Evolutionary conservation across 2,888 invertebrate genomes (phyloP), one percentile per base, ranked within the genome.

Genomic region (Hydrotaea cyrtoneurina): DNA sequence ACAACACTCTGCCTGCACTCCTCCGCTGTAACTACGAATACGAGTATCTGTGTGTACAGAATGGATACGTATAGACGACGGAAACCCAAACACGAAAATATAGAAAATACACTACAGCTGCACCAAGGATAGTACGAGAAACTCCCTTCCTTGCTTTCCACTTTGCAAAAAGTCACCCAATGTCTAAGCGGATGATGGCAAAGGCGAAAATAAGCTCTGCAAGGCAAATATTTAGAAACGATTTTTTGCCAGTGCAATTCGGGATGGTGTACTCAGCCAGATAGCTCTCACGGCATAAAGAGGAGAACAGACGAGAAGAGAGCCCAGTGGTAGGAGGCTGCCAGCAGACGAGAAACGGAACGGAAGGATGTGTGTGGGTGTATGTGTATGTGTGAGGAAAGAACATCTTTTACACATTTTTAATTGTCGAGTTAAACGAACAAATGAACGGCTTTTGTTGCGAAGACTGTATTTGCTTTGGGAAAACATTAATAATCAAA

Each of bases 401-500:
- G 69, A 69, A 69, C 69, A 69, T 69, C 73, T 80, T 82, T 82
- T 82, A 80, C 85, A 85, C 82, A 80, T 74, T 85, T 85, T 85
- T 85, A 85, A 85, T 85, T 85, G 85, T 85, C 76, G 79, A 85
- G 85, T 82, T 85, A 85, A 85, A 80, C 82, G 85, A 73, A 74
- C 69, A 69, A 69, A 69, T 43, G 69, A 69, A 69, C 69, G 69
- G 46, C 69, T 69, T 69, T 69, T 46, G 69, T 69, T 69, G 46
- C 46, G 46, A 69, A 19, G 66, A 85, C 82, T 82, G 59, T 85
- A 82, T 85, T 85, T 85, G 85, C 85, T 85, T 76, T 82, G 69
- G 82, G 85, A 85, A 85, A 85, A 85, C 85, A 85, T 85, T 85
- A 85, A 85, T 85, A 85, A 85, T 85, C 82, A 85, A 85, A 85